Base-by-base conservation (phyloP, 1,140 invertebrate species). In the Ylistrum balloti region DNA sequence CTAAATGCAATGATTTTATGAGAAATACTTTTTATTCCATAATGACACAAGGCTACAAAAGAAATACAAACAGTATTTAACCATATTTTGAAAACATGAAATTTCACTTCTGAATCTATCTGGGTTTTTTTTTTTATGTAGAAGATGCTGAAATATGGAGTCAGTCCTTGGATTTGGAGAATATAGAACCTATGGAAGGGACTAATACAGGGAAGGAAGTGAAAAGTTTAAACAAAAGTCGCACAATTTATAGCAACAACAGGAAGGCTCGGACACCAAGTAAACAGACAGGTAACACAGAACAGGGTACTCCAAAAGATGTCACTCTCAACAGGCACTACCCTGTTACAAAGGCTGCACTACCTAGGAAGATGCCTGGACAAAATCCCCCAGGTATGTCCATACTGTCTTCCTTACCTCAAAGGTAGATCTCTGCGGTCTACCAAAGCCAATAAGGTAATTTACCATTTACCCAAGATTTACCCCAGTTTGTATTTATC, bases 131-230 rank as follows among this genome's bases (percentile, higher is more conserved):
- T 33, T 86, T 5, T 33, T 74, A 88, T 89, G 34, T 88, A 95
- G 94, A 95, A 15, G 94, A 95, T 33, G 89, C 93, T 34, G 94
- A 93, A 33, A 48, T 94, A 22, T 94, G 93, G 94, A 95, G 92
- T 89, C 94, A 95, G 88, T 91, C 91, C 7, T 90, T 93, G 56
- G 92, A 93, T 33, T 90, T 93, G 90, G 93, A 93, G 33, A 92
- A 89, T 32, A 92, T 90, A 28, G 90, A 91, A 22, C 90, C 88
- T 22, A 85, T 41, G 41, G 33, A 86, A 33, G 87, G 89, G 56
- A 38, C 35, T 5, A 38, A 38, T 38, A 38, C 32, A 87, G 56
- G 38, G 28, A 45, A 88, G 33, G 33, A 45, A 22, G 45, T 85
- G 32, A 48, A 90, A 33, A 35, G 41, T 33, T n/a, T 86, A 20